Evolutionary conservation across 2,113 vertebrate species (phyloP).

Genomic region (Cynopterus brachyotis): DNA sequence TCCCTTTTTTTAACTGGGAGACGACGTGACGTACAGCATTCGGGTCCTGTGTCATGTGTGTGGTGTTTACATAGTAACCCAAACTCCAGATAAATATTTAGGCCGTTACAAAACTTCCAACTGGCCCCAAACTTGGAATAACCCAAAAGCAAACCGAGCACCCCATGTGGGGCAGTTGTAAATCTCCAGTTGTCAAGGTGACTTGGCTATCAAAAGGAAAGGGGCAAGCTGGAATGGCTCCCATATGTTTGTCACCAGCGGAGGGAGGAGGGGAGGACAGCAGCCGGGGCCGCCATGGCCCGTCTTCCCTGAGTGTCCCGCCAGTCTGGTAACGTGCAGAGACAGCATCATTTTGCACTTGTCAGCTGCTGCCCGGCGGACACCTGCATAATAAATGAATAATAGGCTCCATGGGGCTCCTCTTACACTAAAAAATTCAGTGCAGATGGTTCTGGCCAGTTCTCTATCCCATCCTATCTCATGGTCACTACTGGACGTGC

Average conservation of each 20-base stretch:
- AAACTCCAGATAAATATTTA: conserved; percentile 66
- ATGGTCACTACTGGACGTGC: conserved; percentile 3
- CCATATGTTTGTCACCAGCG: conserved; percentile 66
- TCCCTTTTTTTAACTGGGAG: conserved; percentile 28
- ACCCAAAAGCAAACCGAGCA: conserved; percentile 54
- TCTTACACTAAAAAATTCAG: conserved; percentile 74
- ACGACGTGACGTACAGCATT: not conserved
- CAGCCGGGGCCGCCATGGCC: conserved; percentile 41
- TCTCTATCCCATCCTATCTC: conserved; percentile 21
- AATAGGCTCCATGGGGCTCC: conserved; percentile 47
- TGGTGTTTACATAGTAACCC: conserved; percentile 74
- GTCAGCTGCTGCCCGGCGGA: conserved; percentile 71
- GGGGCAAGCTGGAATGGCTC: conserved; percentile 57
- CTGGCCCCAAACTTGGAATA: conserved; percentile 61
- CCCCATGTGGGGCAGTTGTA: conserved; percentile 55
- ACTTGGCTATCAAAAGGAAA: conserved; percentile 60
- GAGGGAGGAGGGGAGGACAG: conserved; percentile 44
- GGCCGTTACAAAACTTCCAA: conserved; percentile 68
- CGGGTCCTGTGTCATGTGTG: conserved; percentile 29
- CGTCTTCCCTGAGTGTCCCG: conserved; percentile 27
- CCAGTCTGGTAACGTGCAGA: conserved; percentile 44
- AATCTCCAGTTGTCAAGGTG: conserved; percentile 47
- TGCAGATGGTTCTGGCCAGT: conserved; percentile 45
- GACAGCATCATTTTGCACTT: conserved; percentile 64
- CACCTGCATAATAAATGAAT: conserved; percentile 77